These are phyloP conservation scores for Amblyteles armatorius DNA, from an alignment of 2,888 invertebrate species.

Conservation along the genomic window DNA sequence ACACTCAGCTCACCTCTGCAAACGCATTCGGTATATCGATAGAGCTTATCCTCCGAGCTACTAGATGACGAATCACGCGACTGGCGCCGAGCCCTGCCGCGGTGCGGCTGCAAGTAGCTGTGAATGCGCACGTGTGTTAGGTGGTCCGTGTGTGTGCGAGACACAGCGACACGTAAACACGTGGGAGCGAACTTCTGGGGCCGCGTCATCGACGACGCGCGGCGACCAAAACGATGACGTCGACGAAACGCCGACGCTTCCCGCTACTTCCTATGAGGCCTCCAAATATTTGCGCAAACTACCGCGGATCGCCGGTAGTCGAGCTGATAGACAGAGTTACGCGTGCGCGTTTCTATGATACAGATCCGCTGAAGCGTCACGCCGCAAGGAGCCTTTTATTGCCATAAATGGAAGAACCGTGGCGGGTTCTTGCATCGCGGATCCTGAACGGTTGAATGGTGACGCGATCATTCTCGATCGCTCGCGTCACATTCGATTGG, in stretches of 20 bases:
- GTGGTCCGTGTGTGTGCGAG: neutral
- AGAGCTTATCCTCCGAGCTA: conserved; percentile 19
- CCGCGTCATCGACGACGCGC: conserved; percentile 73
- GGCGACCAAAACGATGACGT: conserved; percentile 75
- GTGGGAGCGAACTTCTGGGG: conserved; percentile 62
- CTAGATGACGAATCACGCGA: conserved; percentile 52
- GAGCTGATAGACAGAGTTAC: neutral
- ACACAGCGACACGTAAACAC: conserved; percentile 6
- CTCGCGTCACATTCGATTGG: conserved; percentile 61
- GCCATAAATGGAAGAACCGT: conserved; percentile 70
- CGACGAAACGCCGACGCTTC: conserved; percentile 67
- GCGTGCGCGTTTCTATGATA: neutral
- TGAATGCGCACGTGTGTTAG: conserved; percentile 27
- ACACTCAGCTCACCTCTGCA: neutral
- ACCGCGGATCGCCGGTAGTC: conserved; percentile 58
- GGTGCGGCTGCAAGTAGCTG: neutral
- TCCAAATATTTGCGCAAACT: conserved; percentile 74
- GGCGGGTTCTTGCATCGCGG: neutral
- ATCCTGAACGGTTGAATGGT: conserved; percentile 64
- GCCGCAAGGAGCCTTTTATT: conserved; percentile 35
- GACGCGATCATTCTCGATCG: conserved; percentile 60
- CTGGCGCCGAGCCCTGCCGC: conserved; percentile 54
- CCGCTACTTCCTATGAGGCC: conserved; percentile 35
- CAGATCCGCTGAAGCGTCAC: conserved; percentile 54
- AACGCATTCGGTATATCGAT: conserved; percentile 18